Conservation (phyloP, 2,113 vertebrate species). For the Sphaerodactylus townsendi region DNA sequence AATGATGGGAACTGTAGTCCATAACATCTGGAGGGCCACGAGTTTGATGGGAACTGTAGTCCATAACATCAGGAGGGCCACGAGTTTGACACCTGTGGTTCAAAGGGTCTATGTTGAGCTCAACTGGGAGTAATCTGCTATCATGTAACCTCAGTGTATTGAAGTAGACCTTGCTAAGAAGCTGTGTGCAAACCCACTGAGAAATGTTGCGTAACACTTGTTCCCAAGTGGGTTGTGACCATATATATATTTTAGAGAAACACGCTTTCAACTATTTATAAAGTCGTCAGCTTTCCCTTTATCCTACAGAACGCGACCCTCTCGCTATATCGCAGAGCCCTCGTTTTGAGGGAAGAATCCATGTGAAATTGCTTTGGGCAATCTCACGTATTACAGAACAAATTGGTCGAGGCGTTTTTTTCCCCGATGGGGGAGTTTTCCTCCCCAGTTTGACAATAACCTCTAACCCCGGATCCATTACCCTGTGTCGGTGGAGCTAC, state of each 20-base stretch:
- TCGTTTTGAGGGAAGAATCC: neutral
- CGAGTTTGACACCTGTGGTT: no score
- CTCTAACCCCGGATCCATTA: fast-evolving
- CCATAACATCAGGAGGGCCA: no score
- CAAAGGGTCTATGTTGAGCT: neutral
- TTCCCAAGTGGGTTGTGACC: neutral
- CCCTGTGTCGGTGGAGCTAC: fast-evolving
- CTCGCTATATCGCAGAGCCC: neutral
- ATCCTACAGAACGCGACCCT: fast-evolving
- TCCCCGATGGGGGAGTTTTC: neutral
- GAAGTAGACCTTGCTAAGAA: neutral
- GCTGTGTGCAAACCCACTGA: neutral
- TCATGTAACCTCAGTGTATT: neutral
- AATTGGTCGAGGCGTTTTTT: neutral
- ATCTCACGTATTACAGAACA: neutral
- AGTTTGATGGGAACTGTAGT: no score
- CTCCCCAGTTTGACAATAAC: neutral
- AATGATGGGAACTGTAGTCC: no score
- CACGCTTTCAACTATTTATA: no score
- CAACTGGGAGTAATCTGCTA: neutral
- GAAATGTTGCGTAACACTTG: no score
- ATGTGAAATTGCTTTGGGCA: neutral
- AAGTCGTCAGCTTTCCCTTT: neutral
- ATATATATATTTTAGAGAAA: no score
- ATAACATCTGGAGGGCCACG: no score